Evolutionary conservation across 2,888 invertebrate genomes (phyloP).

Genomic region (Sarcophaga carnaria): DNA sequence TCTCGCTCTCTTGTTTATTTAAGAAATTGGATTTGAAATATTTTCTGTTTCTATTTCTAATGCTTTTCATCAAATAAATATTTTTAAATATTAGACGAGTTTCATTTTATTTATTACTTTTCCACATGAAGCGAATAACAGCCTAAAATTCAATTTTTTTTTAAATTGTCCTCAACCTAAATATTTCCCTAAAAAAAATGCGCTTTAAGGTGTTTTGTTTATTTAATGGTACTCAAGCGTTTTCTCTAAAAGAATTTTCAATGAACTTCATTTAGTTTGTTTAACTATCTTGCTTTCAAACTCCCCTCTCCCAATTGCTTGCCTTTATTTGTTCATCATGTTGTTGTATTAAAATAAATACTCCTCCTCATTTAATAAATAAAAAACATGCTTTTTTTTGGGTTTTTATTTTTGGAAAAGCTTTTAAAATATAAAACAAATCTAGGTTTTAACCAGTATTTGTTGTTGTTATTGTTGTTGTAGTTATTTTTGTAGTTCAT

Average conservation of each 20-base stretch:
- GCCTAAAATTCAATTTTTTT: background rate
- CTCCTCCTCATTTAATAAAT: too few relatives aligned
- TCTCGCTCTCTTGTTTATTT: slow-evolving; percentile 24
- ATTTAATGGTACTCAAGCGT: background rate
- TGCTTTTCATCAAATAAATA: slow-evolving; percentile 20
- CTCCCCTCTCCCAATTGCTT: background rate
- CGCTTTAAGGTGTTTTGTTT: background rate
- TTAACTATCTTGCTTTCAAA: background rate
- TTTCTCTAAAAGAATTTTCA: slow-evolving; percentile 22
- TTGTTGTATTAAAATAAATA: too few relatives aligned
- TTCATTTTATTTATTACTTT: too few relatives aligned
- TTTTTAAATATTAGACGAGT: background rate
- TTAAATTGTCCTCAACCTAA: too few relatives aligned
- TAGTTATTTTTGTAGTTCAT: too few relatives aligned
- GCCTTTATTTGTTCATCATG: background rate
- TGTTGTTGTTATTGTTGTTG: too few relatives aligned
- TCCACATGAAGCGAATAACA: too few relatives aligned
- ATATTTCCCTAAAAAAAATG: background rate
- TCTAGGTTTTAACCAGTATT: too few relatives aligned
- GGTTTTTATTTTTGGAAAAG: background rate
- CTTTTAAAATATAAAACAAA: background rate
- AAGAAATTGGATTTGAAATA: slow-evolving; percentile 40
- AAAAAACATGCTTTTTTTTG: too few relatives aligned
- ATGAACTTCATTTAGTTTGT: background rate
- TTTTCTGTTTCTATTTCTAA: background rate